These are phyloP conservation scores for Tenthredo scrophulariae DNA, from an alignment of 2,888 invertebrate genomes.

Conservation along the genomic window DNA sequence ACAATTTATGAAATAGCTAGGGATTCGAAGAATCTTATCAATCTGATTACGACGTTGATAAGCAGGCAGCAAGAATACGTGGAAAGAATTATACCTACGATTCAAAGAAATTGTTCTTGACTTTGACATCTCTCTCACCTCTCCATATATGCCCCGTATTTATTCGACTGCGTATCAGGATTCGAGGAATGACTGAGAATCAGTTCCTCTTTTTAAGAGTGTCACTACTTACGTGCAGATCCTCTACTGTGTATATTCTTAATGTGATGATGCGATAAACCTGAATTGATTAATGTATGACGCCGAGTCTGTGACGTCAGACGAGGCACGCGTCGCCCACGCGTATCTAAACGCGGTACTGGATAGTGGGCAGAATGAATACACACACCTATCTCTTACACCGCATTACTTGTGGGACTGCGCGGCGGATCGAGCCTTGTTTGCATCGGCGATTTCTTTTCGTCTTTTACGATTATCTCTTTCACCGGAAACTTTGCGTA, in stretches of 20 bases:
- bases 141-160: not conserved
- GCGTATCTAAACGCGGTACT: not conserved
- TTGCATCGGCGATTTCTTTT: constrained; percentile 5
- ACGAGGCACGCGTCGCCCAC: constrained; percentile 24
- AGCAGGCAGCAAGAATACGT: not conserved
- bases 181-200: not conserved
- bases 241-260: not conserved
- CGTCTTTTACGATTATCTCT: not conserved
- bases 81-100: not conserved
- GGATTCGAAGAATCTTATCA: not conserved
- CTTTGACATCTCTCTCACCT: not conserved
- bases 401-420: not conserved
- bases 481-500: not conserved
- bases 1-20: not conserved
- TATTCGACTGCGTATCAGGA: not conserved
- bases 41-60: not conserved
- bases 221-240: not conserved
- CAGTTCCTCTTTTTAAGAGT: not conserved
- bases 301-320: constrained; percentile 19
- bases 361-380: not conserved
- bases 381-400: constrained; percentile 6
- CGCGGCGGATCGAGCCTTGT: constrained; percentile 14
- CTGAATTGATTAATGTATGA: constrained; percentile 20
- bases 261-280: constrained; percentile 20
- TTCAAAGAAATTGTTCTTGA: not conserved